Conservation (phyloP, 2,888 invertebrate genomes). For the Eupithecia centaureata region DNA sequence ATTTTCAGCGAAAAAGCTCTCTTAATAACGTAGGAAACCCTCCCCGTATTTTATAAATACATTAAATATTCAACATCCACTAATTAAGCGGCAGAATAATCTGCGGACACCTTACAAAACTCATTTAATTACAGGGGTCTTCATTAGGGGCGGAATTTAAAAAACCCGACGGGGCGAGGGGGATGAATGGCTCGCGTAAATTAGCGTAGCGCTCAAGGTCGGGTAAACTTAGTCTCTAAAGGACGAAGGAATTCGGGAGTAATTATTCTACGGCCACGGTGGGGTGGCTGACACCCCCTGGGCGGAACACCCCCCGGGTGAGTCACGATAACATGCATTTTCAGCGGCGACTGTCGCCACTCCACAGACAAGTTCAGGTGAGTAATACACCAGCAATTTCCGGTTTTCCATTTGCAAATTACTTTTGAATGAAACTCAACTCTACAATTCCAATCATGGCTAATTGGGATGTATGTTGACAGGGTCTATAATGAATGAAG, state of each 20-base stretch:
- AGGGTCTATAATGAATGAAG: constrained; percentile 10
- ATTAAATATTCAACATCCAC: constrained; percentile 51
- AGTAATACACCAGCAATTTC: constrained; percentile 40
- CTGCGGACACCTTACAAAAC: constrained; percentile 52
- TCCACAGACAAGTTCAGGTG: constrained; percentile 38
- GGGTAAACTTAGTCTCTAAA: constrained; percentile 49
- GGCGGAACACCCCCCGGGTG: constrained; percentile 22
- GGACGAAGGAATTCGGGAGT: constrained; percentile 54
- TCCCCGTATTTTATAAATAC: constrained; percentile 40
- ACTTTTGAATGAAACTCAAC: constrained; percentile 23
- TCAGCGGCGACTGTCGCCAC: constrained; percentile 45
- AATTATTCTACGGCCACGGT: constrained; percentile 52
- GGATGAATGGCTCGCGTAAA: constrained; percentile 46
- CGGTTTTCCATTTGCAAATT: constrained; percentile 35
- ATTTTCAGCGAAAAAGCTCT: not conserved
- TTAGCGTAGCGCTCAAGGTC: constrained; percentile 63
- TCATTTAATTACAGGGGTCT: constrained; percentile 58
- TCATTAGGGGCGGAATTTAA: constrained; percentile 59
- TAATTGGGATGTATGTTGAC: constrained; percentile 25
- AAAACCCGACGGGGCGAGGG: constrained; percentile 45
- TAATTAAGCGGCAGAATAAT: constrained; percentile 53
- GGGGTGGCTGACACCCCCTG: constrained; percentile 33
- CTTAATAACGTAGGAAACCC: constrained; percentile 9
- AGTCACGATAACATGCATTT: constrained; percentile 49
- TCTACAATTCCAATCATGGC: constrained; percentile 25